phyloP scores from a whole-genome alignment of 2,113 vertebrate species.

The Speoplatyrhinus poulsoni region DNA sequence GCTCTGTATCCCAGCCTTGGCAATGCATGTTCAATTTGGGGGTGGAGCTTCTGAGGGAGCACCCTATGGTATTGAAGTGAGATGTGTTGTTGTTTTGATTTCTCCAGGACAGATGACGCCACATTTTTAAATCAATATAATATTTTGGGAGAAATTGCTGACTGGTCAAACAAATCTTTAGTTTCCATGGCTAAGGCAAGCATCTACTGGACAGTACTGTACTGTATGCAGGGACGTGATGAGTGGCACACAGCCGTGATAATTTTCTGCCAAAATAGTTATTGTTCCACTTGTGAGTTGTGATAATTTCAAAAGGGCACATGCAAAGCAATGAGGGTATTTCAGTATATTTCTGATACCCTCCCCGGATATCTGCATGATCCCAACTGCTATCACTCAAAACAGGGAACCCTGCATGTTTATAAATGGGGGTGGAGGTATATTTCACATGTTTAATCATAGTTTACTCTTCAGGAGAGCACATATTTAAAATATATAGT shows the following conservation, averaged over 20 bases:
- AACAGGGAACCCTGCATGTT: too few relatives aligned
- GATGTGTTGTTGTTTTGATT: too few relatives aligned
- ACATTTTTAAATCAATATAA: slow-evolving; percentile 60
- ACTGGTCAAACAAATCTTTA: slow-evolving; percentile 50
- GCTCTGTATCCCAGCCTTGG: neutral
- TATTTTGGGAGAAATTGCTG: slow-evolving; percentile 72
- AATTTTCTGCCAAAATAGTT: slow-evolving; percentile 52
- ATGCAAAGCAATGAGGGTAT: slow-evolving; percentile 53
- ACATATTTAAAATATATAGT: slow-evolving; percentile 44
- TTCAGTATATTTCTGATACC: slow-evolving; percentile 45
- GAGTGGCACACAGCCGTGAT: slow-evolving; percentile 53
- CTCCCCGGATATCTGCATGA: slow-evolving; percentile 53
- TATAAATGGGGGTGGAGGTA: neutral
- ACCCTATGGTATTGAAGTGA: too few relatives aligned
- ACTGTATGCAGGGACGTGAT: slow-evolving; percentile 49
- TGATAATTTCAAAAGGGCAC: slow-evolving; percentile 64
- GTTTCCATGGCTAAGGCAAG: slow-evolving; percentile 63
- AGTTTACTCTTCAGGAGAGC: slow-evolving; percentile 35
- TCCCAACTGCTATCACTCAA: too few relatives aligned
- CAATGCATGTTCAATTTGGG: too few relatives aligned
- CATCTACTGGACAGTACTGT: slow-evolving; percentile 47
- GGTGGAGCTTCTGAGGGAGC: too few relatives aligned
- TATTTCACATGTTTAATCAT: slow-evolving; percentile 29
- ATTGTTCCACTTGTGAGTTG: slow-evolving; percentile 47
- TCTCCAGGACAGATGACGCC: too few relatives aligned